Conservation (phyloP, 2,113 vertebrate genomes). For the Cavia aperea region DNA sequence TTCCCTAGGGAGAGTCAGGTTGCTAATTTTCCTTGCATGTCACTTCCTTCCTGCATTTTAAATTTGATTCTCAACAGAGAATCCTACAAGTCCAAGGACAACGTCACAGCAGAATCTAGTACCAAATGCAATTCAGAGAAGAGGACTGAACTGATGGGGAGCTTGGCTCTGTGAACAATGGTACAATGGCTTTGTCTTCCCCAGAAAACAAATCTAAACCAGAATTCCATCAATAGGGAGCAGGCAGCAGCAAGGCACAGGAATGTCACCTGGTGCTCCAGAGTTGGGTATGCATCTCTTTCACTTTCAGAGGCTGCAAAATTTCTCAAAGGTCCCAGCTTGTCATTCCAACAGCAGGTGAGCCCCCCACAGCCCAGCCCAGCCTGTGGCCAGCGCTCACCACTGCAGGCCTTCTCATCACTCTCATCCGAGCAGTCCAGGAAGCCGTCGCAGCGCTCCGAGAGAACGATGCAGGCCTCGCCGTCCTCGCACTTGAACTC, state of each 20-base stretch:
- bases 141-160: not conserved
- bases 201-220: not conserved
- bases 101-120: accelerated
- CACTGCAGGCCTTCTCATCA: slow-evolving; percentile 88
- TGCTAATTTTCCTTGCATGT: not conserved
- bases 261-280: not conserved
- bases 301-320: not conserved
- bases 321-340: no score
- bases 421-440: slow-evolving; percentile 95
- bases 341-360: accelerated
- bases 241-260: accelerated
- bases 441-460: slow-evolving; percentile 89
- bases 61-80: not conserved
- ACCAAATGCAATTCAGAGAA: not conserved
- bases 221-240: not conserved
- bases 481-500: slow-evolving; percentile 85
- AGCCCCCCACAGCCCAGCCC: not conserved
- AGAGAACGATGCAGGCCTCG: slow-evolving; percentile 83
- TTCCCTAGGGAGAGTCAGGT: not conserved
- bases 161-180: not conserved
- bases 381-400: slow-evolving; percentile 68
- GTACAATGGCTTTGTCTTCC: no score
- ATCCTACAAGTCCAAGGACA: not conserved
- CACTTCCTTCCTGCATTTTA: not conserved
- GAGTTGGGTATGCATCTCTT: no score